A percentile compares a stretch with the other conserved stretches of the same genome.
Evolutionary conservation across 2,888 invertebrate species (phyloP).

Genomic region (Oscheius onirici): DNA sequence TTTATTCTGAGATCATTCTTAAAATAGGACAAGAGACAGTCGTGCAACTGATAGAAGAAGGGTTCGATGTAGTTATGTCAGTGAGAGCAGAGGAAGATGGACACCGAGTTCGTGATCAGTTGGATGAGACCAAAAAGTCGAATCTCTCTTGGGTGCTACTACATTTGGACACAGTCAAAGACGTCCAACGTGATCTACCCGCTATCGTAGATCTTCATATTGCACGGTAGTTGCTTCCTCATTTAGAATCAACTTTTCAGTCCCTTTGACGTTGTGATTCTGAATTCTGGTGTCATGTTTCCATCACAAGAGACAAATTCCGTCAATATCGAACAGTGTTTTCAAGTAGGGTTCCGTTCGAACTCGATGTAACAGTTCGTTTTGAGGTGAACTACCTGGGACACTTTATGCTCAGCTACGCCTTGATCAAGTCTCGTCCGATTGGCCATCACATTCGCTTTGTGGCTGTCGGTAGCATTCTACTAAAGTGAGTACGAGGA

Average conservation of each 20-base stretch:
- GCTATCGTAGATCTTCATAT: not conserved
- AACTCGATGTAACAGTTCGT: too few relatives aligned
- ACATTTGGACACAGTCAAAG: not conserved
- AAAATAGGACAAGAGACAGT: not conserved
- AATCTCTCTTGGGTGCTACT: not conserved
- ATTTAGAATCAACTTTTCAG: not conserved
- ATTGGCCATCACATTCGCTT: not conserved
- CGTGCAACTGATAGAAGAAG: not conserved
- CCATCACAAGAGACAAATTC: not conserved
- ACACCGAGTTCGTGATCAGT: too few relatives aligned
- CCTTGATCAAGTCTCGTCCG: not conserved
- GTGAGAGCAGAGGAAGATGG: not conserved
- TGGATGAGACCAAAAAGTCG: not conserved
- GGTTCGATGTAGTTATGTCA: not conserved
- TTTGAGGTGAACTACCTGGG: slow-evolving; percentile 12
- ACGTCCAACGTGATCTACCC: not conserved
- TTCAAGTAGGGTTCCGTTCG: too few relatives aligned
- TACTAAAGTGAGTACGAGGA: not conserved
- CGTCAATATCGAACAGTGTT: not conserved
- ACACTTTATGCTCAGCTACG: not conserved
- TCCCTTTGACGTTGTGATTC: slow-evolving; percentile 4
- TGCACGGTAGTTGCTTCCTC: not conserved
- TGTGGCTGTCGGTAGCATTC: not conserved
- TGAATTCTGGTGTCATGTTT: slow-evolving; percentile 13
- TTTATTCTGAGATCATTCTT: not conserved